Evolutionary conservation across 92 coral and sea anemone genomes (phyloP).

Genomic region (Micromussa lordhowensis): DNA sequence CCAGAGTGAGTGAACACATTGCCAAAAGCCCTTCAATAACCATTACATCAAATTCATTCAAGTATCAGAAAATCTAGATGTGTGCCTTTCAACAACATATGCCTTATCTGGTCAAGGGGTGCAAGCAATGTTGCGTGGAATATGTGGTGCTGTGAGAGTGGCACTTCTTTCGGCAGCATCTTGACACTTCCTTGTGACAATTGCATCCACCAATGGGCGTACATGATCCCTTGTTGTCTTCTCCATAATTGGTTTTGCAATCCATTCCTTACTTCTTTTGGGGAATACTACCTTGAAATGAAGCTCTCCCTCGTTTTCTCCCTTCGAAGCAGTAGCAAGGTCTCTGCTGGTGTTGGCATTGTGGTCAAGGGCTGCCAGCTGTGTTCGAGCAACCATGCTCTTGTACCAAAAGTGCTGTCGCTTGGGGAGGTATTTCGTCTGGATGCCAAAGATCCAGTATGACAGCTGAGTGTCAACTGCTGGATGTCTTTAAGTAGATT

Average conservation of each 20-base stretch:
- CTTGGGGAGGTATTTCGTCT: constrained; percentile 58
- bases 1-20: not conserved
- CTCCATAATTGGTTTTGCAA: constrained; percentile 66
- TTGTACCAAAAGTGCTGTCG: constrained; percentile 61
- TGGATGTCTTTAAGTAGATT: constrained; percentile 44
- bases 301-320: constrained; percentile 42
- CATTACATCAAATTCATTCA: too few species aligned
- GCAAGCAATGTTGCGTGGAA: constrained; percentile 53
- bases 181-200: constrained; percentile 46
- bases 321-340: constrained; percentile 50
- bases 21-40: not conserved
- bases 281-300: constrained; percentile 57
- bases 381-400: constrained; percentile 65
- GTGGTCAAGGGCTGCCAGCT: constrained; percentile 68
- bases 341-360: constrained; percentile 61
- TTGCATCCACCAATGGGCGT: constrained; percentile 38
- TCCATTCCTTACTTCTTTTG: constrained; percentile 57
- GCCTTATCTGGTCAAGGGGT: constrained; percentile 38
- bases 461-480: constrained; percentile 61
- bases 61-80: constrained; percentile 44
- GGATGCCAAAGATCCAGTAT: constrained; percentile 54
- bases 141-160: constrained; percentile 31
- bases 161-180: constrained; percentile 56
- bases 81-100: too few species aligned
- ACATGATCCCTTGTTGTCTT: constrained; percentile 54